Conservation (phyloP, 2,113 vertebrate species). For the Serilophus lunatus region DNA sequence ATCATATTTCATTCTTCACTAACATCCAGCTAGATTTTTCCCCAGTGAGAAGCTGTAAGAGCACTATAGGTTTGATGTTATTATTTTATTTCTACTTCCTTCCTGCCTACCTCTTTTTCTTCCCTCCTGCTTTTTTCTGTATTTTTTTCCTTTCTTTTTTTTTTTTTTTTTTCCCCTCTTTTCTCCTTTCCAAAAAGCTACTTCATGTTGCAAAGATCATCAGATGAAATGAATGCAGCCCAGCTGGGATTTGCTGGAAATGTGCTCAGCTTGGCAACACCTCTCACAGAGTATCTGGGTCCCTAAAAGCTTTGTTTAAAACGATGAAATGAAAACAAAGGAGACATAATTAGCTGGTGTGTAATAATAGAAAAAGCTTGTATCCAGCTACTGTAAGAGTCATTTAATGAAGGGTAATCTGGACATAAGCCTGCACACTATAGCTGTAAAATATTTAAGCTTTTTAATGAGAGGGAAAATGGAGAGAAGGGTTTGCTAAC, state of each 20-base stretch:
- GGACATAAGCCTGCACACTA: background rate
- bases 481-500: constrained; percentile 38
- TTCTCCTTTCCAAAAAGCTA: background rate
- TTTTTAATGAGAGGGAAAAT: constrained; percentile 43
- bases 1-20: constrained; percentile 27
- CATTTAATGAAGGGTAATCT: constrained; percentile 39
- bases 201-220: constrained; percentile 31
- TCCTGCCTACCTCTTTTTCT: background rate
- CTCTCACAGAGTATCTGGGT: constrained; percentile 25
- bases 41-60: background rate
- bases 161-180: background rate
- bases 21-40: background rate
- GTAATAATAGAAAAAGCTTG: constrained; percentile 47
- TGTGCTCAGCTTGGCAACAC: constrained; percentile 52
- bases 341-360: constrained; percentile 26
- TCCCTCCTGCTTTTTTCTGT: no score
- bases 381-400: constrained; percentile 48
- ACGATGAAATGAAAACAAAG: constrained; percentile 50
- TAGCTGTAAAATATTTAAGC: constrained; percentile 33
- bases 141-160: no score
- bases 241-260: constrained; percentile 69
- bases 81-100: background rate
- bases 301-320: constrained; percentile 68
- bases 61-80: background rate
- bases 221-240: constrained; percentile 50